Base-by-base conservation (phyloP, 2,888 invertebrate genomes). In the Eumacrocentrus americanus region DNA sequence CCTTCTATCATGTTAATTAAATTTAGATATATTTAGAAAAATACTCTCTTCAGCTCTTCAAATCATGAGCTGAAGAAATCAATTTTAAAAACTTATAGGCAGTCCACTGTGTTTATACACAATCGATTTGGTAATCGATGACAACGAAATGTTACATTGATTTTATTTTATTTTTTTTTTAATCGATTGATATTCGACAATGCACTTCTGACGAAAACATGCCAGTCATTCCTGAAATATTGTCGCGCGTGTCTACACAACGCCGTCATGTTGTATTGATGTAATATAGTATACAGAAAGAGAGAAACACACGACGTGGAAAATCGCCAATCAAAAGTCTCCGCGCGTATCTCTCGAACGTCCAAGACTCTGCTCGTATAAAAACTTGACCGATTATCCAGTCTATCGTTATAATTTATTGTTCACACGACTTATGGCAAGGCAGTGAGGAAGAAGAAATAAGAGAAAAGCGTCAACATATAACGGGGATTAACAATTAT, bases 391-490 rank as follows among this genome's bases (percentile, higher is more conserved):
- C 16, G 29, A 40, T 16, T 40, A 54, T 34, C n/a, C n/a, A n/a
- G n/a, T n/a, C n/a, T 6, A 16, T 18, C 5, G 18, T 16, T 40
- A n/a, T n/a, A n/a, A n/a, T 37, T 37, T 37, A 12, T 12, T 12
- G 5, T 12, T 4, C 4, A 12, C 1, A 37, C 14, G 5, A 37
- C 1, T 37, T 12, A 12, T 37, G 4, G 14, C 12, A 37, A 12
- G 37, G 14, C 6, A n/a, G 5, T 37, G n/a, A n/a, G n/a, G n/a
- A n/a, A n/a, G n/a, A n/a, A n/a, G n/a, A n/a, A n/a, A n/a, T 6
- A 7, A 12, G 34, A 18, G 16, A 42, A 47, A 55, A 65, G 63
- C 67, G 67, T 66, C 67, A 65, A n/a, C n/a, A n/a, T n/a, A n/a
- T n/a, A n/a, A n/a, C n/a, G n/a, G n/a, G n/a, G n/a, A n/a, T n/a